Evolutionary conservation across 2,113 vertebrate species (phyloP).

Genomic region (rat (Rattus norvegicus)): GRCr8 NC_086029.1:44126001-44126500

Average conservation of each 20-base stretch:
- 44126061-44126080: constrained; percentile 14
- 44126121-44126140: constrained; percentile 43
- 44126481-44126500: neutral
- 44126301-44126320: neutral
- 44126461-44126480: neutral
- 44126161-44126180: constrained; percentile 59
- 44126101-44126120: neutral
- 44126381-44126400: no score
- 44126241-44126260: neutral
- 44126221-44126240: constrained; percentile 37
- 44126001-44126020: neutral
- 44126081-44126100: neutral
- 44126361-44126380: neutral
- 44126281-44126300: neutral
- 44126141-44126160: constrained; percentile 76
- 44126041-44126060: constrained; percentile 71
- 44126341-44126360: neutral
- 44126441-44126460: neutral
- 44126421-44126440: neutral
- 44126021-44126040: constrained; percentile 44
- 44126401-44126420: neutral
- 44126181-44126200: constrained; percentile 83
- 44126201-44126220: neutral
- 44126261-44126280: neutral
- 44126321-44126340: neutral